Evolutionary conservation across 1,140 invertebrate genomes (phyloP).

Genomic region (Drosophila mauritiana): DNA sequence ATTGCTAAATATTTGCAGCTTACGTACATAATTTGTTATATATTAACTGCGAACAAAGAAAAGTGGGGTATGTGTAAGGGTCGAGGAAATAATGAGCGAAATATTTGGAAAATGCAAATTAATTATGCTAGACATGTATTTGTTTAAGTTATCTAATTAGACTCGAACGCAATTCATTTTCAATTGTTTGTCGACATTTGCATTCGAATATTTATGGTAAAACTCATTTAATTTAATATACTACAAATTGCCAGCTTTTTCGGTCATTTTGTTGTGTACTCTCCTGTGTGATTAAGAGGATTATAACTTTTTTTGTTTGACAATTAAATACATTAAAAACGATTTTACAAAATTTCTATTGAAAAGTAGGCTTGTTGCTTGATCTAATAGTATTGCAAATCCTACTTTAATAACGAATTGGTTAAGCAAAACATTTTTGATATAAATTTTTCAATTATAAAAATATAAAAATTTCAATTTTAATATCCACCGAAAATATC

Average conservation of each 20-base stretch:
- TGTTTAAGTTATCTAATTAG: conserved; percentile 72
- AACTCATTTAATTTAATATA: conserved; percentile 54
- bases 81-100: conserved; percentile 14
- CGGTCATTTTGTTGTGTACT: background rate
- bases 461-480: no score
- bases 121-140: conserved; percentile 63
- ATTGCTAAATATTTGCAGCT: conserved; percentile 49
- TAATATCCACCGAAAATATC: no score
- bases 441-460: no score
- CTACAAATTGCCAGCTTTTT: conserved; percentile 17
- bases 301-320: conserved; percentile 1
- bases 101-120: conserved; percentile 64
- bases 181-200: conserved; percentile 33
- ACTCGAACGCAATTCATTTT: conserved; percentile 44
- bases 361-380: background rate
- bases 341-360: background rate
- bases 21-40: conserved; percentile 42
- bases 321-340: conserved; percentile 14
- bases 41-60: conserved; percentile 38
- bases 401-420: no score
- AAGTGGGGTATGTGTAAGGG: background rate
- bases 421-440: no score
- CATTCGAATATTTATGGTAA: conserved; percentile 29
- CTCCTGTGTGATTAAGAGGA: conserved; percentile 5
- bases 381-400: no score